Evolutionary conservation across 2,113 vertebrate species (phyloP).

Genomic region (Notiomystis cincta): DNA sequence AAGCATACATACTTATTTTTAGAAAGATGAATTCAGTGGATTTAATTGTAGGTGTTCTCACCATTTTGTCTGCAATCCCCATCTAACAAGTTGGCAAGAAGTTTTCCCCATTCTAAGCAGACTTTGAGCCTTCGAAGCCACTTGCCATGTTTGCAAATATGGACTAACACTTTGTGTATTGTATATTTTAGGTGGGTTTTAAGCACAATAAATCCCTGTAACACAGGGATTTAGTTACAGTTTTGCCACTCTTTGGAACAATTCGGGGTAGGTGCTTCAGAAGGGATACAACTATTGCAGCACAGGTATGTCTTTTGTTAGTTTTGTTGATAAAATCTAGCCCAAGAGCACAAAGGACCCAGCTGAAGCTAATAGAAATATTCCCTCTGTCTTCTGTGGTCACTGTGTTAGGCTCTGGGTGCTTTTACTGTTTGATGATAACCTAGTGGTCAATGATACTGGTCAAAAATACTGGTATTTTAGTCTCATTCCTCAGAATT

Average conservation of each 20-base stretch:
- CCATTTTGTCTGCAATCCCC: neutral
- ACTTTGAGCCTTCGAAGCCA: neutral
- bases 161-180: neutral
- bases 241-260: neutral
- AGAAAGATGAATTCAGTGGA: neutral
- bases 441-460: neutral
- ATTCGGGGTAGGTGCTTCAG: neutral
- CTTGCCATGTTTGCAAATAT: neutral
- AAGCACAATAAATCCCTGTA: neutral
- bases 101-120: neutral
- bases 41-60: neutral
- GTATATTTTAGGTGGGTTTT: neutral
- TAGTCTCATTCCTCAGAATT: neutral
- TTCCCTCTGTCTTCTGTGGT: neutral
- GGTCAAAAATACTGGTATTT: neutral
- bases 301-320: neutral
- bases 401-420: neutral
- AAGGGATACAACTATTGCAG: neutral
- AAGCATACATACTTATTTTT: neutral
- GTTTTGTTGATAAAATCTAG: neutral
- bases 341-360: neutral
- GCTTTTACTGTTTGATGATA: neutral
- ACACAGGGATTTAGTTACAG: neutral
- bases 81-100: neutral
- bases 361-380: neutral